Evolutionary conservation across 1,140 invertebrate species (phyloP).

Genomic region (Odontomachus brunneus): DNA sequence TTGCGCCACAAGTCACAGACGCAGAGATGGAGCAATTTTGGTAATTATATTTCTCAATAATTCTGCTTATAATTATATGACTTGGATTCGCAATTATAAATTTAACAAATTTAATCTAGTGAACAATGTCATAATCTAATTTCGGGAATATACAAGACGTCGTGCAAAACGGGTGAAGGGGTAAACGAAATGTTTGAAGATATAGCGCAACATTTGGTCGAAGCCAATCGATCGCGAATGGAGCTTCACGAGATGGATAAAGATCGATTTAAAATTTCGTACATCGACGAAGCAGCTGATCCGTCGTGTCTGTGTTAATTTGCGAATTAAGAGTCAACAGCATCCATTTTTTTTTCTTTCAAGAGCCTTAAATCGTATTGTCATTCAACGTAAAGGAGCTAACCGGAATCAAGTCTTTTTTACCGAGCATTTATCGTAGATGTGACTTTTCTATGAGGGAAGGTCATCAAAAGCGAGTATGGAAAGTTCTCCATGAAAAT

Average conservation of each 20-base stretch:
- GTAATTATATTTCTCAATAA: constrained; percentile 83
- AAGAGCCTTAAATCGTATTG: constrained; percentile 15
- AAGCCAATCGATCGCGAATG: constrained; percentile 92
- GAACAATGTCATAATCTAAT: constrained; percentile 97
- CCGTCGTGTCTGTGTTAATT: constrained; percentile 89
- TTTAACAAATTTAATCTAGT: constrained; percentile 82
- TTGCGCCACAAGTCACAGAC: constrained; percentile 92
- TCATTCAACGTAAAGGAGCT: not conserved
- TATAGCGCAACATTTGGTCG: constrained; percentile 92
- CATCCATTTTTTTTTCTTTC: constrained; percentile 29
- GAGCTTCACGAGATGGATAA: constrained; percentile 92
- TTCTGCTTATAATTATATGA: constrained; percentile 2
- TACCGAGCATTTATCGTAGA: constrained; percentile 44
- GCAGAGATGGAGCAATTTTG: constrained; percentile 96
- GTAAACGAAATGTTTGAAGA: constrained; percentile 96
- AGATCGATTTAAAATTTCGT: constrained; percentile 91
- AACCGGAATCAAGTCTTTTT: constrained; percentile 22
- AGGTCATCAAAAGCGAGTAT: not conserved
- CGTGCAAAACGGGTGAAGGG: constrained; percentile 95
- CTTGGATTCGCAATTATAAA: not conserved
- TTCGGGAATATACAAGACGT: constrained; percentile 95
- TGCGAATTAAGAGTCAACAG: constrained; percentile 12
- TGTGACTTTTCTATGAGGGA: constrained; percentile 62
- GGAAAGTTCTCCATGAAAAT: constrained; percentile 19
- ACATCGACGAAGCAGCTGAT: constrained; percentile 87